phyloP scores from a whole-genome alignment of 2,888 invertebrate species.

The Yponomeuta malinellus region DNA sequence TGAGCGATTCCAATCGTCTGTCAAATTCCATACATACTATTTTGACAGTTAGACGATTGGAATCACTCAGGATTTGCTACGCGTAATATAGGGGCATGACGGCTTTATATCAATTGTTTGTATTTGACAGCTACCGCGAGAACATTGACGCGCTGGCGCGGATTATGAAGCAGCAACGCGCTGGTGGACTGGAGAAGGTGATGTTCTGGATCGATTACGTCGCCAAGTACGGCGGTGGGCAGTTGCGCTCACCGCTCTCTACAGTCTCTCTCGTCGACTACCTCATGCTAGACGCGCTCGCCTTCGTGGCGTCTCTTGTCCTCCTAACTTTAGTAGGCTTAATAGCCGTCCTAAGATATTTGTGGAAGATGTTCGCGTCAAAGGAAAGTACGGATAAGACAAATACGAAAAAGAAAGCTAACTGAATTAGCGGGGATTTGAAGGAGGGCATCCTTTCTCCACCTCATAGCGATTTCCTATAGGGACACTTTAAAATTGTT shows the following conservation, averaged over 20 bases:
- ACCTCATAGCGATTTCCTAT: too few species aligned
- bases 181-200: conserved; percentile 12
- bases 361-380: not conserved
- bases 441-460: too few species aligned
- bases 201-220: conserved; percentile 15
- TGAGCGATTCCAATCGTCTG: too few species aligned
- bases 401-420: too few species aligned
- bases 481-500: too few species aligned
- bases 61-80: too few species aligned
- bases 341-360: not conserved
- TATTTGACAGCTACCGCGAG: conserved; percentile 9
- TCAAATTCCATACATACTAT: too few species aligned
- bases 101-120: too few species aligned
- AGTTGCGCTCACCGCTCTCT: conserved; percentile 15
- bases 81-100: too few species aligned
- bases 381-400: too few species aligned
- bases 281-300: conserved; percentile 11
- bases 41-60: too few species aligned
- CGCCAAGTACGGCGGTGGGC: conserved; percentile 9
- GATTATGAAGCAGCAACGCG: conserved; percentile 14
- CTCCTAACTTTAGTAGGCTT: not conserved
- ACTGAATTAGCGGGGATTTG: too few species aligned
- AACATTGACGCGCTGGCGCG: conserved; percentile 7
- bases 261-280: conserved; percentile 3
- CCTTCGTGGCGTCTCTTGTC: not conserved